Percentiles rank a stretch among this genome's conserved stretches.
Evolutionary conservation across 2,888 invertebrate species (phyloP).

Genomic region (Timema podura): DNA sequence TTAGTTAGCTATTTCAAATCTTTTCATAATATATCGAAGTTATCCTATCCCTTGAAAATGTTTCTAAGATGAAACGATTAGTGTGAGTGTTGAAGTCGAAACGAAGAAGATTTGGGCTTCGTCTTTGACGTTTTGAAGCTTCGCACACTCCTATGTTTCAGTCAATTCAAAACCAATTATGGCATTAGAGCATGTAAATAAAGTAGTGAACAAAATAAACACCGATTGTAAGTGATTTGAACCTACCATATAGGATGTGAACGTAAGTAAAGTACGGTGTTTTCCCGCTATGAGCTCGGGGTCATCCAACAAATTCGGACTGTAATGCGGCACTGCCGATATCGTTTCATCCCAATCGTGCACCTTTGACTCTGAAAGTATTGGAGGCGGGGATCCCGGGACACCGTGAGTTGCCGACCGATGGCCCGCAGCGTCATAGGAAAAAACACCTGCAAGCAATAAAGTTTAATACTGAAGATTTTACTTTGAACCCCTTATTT

Average conservation of each 20-base stretch:
- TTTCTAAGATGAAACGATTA: no score
- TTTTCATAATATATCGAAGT: no score
- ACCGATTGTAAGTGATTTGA: background rate
- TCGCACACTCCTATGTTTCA: background rate
- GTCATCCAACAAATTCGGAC: slow-evolving; percentile 87
- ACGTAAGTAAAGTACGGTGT: slow-evolving; percentile 80
- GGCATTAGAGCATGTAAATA: background rate
- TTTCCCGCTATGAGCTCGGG: slow-evolving; percentile 87
- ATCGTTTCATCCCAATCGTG: slow-evolving; percentile 52
- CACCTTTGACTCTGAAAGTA: slow-evolving; percentile 42
- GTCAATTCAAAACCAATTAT: background rate
- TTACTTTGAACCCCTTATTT: no score
- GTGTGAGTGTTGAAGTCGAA: no score
- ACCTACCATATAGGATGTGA: slow-evolving; percentile 75
- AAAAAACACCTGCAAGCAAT: slow-evolving; percentile 60
- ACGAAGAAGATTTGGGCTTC: no score
- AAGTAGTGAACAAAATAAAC: background rate
- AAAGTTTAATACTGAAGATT: background rate
- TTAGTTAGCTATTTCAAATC: no score
- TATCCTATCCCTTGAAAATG: no score
- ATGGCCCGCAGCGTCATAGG: slow-evolving; percentile 64
- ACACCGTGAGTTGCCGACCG: slow-evolving; percentile 49
- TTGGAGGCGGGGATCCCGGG: slow-evolving; percentile 47
- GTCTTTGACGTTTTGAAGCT: no score
- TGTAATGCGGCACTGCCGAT: slow-evolving; percentile 53